Evolutionary conservation across 2,888 invertebrate species (phyloP).

Genomic region (Morpho achilles): DNA sequence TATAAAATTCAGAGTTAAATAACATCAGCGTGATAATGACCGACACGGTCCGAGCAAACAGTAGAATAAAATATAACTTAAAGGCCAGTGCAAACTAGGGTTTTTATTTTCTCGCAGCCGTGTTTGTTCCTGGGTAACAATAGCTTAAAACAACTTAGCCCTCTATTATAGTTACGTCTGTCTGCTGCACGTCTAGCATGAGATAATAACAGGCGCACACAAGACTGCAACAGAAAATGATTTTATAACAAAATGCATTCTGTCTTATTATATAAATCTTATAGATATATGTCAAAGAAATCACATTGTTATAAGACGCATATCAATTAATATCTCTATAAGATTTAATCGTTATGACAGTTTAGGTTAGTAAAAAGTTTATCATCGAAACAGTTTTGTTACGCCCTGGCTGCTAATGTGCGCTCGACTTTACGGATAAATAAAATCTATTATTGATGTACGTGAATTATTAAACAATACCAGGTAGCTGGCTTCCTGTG

Average conservation of each 20-base stretch:
- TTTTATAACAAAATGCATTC: too few species aligned
- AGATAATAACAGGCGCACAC: too few species aligned
- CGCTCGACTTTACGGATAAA: constrained; percentile 8
- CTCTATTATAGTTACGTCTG: too few species aligned
- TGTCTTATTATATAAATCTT: too few species aligned
- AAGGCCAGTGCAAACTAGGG: not conserved
- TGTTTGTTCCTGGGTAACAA: not conserved
- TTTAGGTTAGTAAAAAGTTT: too few species aligned
- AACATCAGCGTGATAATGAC: constrained; percentile 21
- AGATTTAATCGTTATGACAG: too few species aligned
- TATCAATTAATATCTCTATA: too few species aligned
- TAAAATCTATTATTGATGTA: constrained; percentile 20
- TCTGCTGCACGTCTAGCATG: too few species aligned
- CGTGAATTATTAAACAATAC: constrained; percentile 33
- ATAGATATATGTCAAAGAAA: too few species aligned
- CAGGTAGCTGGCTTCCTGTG: constrained; percentile 53
- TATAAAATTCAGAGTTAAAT: constrained; percentile 13
- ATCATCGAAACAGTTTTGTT: not conserved
- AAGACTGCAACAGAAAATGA: too few species aligned
- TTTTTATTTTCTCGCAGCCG: not conserved
- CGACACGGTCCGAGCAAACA: constrained; percentile 19
- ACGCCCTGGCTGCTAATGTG: not conserved
- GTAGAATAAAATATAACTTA: constrained; percentile 17
- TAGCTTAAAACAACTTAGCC: not conserved
- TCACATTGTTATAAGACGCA: too few species aligned